Evolutionary conservation across 2,797 vertebrate genomes (phyloP).

Genomic region (Gobio occitaniae): DNA sequence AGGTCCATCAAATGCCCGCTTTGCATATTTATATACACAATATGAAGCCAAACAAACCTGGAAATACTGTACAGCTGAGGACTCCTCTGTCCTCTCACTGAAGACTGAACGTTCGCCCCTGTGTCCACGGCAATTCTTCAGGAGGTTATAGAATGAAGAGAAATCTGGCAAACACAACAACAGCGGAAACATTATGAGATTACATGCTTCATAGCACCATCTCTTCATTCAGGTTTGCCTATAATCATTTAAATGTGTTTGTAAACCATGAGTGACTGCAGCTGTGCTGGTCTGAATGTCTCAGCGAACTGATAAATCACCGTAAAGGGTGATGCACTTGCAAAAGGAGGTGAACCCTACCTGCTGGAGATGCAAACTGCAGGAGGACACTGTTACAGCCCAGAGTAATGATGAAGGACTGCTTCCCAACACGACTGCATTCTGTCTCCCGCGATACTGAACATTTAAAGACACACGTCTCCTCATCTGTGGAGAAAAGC

Average conservation of each 20-base stretch:
- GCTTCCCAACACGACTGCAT: conserved; percentile 95
- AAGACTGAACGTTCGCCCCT: conserved; percentile 87
- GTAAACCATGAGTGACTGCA: not conserved
- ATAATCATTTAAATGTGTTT: not conserved
- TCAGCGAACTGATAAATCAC: not conserved
- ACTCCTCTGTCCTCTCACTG: conserved; percentile 95
- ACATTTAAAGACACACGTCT: conserved; percentile 94
- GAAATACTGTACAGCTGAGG: conserved; percentile 97
- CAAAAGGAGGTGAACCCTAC: conserved; percentile 66
- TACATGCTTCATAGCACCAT: not conserved
- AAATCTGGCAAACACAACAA: conserved; percentile 80
- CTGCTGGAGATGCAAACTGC: conserved; percentile 91
- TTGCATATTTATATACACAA: not conserved
- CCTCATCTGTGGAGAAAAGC: conserved; percentile 80
- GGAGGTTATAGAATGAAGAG: conserved; percentile 94
- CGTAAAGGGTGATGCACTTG: not conserved
- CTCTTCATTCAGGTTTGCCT: not conserved
- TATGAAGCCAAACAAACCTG: conserved; percentile 79
- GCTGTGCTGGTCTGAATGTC: not conserved
- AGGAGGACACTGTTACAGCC: conserved; percentile 95
- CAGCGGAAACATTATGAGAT: not conserved
- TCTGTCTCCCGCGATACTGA: conserved; percentile 90
- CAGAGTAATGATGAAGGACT: conserved; percentile 96
- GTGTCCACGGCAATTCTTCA: conserved; percentile 91
- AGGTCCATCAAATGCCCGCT: not conserved